phyloP scores from a whole-genome alignment of 1,140 invertebrate species.

The Pogonomyrmex californicus region DNA sequence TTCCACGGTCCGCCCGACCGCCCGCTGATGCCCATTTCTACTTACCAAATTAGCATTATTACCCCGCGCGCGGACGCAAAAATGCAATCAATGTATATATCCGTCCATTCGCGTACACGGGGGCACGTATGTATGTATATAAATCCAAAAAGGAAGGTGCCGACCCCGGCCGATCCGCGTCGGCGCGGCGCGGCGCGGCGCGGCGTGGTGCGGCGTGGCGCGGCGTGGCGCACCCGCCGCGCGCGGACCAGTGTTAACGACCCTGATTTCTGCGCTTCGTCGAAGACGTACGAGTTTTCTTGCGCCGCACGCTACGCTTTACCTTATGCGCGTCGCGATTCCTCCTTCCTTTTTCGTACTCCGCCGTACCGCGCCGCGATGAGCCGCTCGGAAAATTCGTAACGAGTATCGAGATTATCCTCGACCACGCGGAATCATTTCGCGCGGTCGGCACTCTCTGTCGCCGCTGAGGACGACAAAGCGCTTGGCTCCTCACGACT shows the following conservation, averaged over 20 bases:
- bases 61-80: conserved; percentile 78
- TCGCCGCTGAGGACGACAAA: not conserved
- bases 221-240: conserved; percentile 60
- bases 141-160: conserved; percentile 76
- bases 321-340: conserved; percentile 57
- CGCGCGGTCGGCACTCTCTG: not conserved
- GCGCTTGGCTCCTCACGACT: not conserved
- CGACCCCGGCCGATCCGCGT: conserved; percentile 68
- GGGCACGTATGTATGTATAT: conserved; percentile 64
- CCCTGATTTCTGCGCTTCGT: conserved; percentile 74
- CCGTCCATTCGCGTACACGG: conserved; percentile 42
- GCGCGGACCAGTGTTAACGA: conserved; percentile 77
- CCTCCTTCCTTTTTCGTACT: conserved; percentile 1
- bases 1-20: conserved; percentile 78
- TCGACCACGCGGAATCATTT: conserved; percentile 21
- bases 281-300: conserved; percentile 68
- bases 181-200: conserved; percentile 64
- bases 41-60: conserved; percentile 86
- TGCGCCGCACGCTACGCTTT: conserved; percentile 51
- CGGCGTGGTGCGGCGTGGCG: conserved; percentile 58
- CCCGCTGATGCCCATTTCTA: conserved; percentile 84
- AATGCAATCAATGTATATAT: conserved; percentile 83
- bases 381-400: conserved; percentile 36
- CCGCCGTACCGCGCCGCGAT: not conserved
- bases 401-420: conserved; percentile 55